A percentile compares a stretch with the other conserved stretches of the same genome.
These are phyloP conservation scores for Pegea sp. DNA, from an alignment of 23 tunicate genomes.

Conservation along the genomic window DNA sequence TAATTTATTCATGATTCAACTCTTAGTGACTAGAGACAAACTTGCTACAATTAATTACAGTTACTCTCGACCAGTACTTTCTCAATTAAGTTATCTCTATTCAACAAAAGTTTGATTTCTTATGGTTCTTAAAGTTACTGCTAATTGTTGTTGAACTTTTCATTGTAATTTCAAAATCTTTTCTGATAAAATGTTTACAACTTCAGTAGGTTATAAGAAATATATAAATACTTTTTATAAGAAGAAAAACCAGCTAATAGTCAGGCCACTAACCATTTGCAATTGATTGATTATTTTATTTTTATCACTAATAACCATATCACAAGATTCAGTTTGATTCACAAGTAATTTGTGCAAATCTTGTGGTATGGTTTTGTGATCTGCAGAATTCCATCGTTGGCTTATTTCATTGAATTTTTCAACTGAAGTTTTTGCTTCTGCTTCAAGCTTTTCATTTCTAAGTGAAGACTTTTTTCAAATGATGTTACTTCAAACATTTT, in stretches of 20 bases:
- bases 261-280: slow-evolving; percentile 26
- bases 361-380: slow-evolving; percentile 70
- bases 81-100: too few species aligned
- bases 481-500: background rate
- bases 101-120: too few species aligned
- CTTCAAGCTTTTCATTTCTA: slow-evolving; percentile 49
- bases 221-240: background rate
- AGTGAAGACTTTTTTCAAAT: background rate
- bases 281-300: slow-evolving; percentile 52
- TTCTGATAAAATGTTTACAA: too few species aligned
- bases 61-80: too few species aligned
- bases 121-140: too few species aligned
- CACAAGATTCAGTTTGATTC: slow-evolving; percentile 72
- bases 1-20: too few species aligned
- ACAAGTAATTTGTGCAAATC: slow-evolving; percentile 74
- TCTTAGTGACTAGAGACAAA: too few species aligned
- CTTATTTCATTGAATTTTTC: slow-evolving; percentile 91
- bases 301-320: slow-evolving; percentile 72
- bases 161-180: too few species aligned
- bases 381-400: slow-evolving; percentile 70
- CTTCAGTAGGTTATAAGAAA: background rate
- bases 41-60: too few species aligned
- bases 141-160: too few species aligned
- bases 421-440: slow-evolving; percentile 70
- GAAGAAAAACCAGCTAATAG: background rate